Conservation (phyloP, 2,113 vertebrate species). For the Prunella fulvescens region DNA sequence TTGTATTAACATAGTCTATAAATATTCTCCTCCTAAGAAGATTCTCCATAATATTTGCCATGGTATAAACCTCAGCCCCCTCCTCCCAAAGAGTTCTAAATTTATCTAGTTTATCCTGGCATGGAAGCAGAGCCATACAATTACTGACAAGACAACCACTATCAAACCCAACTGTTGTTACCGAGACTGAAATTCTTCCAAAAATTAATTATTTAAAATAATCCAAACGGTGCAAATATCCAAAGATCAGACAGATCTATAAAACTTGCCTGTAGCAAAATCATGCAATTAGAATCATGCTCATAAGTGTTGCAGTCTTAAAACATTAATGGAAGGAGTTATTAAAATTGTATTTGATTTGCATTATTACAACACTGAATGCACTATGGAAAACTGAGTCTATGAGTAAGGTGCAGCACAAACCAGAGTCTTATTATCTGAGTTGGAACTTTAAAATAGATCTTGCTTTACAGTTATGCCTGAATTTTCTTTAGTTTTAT, state of each 20-base stretch:
- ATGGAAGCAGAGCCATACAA: neutral
- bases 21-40: neutral
- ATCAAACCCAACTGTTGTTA: neutral
- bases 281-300: slow-evolving; percentile 68
- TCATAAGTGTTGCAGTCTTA: slow-evolving; percentile 66
- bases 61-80: neutral
- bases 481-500: slow-evolving; percentile 43
- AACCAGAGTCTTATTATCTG: neutral
- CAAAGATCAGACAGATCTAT: slow-evolving; percentile 50
- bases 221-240: slow-evolving; percentile 58
- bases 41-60: neutral
- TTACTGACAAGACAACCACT: neutral
- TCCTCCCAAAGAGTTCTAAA: neutral
- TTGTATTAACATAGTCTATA: neutral
- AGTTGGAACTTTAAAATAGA: slow-evolving; percentile 19
- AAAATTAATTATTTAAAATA: slow-evolving; percentile 67
- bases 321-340: slow-evolving; percentile 72
- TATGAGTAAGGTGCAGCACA: neutral
- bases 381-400: slow-evolving; percentile 8
- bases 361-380: slow-evolving; percentile 64
- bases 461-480: neutral
- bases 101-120: neutral
- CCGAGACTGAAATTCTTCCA: slow-evolving; percentile 31
- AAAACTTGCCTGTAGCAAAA: slow-evolving; percentile 66
- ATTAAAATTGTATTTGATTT: slow-evolving; percentile 77